Percentiles rank a stretch among this genome's conserved stretches.
phyloP scores from a whole-genome alignment of 2,888 invertebrate species.

The Synanthedon formicaeformis region DNA sequence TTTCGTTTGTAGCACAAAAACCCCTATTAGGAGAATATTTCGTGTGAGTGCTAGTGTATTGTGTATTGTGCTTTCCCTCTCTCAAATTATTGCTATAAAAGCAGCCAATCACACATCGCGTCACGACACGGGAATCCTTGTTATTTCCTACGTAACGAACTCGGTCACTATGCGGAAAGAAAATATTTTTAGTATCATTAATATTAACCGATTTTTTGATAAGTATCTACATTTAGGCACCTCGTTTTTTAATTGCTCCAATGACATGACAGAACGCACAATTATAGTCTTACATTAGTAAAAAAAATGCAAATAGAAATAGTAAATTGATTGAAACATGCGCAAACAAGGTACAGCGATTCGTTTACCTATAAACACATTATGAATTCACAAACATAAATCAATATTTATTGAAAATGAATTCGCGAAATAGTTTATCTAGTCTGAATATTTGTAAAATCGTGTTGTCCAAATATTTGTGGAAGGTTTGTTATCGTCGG shows the following conservation, averaged over 20 bases:
- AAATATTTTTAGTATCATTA: conserved; percentile 3
- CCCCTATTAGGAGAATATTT: neutral
- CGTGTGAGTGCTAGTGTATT: neutral
- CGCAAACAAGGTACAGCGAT: no score
- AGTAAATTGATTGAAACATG: neutral
- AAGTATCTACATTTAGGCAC: no score
- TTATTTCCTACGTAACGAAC: conserved; percentile 9
- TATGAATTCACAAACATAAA: no score
- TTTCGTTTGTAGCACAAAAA: neutral
- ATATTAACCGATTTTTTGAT: conserved; percentile 1
- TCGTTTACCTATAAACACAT: no score
- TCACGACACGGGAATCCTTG: conserved; percentile 8
- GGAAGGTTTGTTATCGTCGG: neutral
- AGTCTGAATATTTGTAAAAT: no score
- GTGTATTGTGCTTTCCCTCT: neutral
- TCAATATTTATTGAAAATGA: no score
- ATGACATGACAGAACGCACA: no score
- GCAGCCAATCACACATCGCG: conserved; percentile 9
- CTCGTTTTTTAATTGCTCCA: no score
- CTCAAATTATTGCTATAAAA: conserved; percentile 3
- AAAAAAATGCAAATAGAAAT: no score
- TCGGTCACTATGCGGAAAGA: conserved; percentile 5
- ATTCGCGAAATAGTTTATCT: no score
- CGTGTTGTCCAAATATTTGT: neutral
- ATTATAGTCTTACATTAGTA: no score